Evolutionary conservation across 1,140 invertebrate genomes (phyloP).

Genomic region (Listronotus oregonensis): DNA sequence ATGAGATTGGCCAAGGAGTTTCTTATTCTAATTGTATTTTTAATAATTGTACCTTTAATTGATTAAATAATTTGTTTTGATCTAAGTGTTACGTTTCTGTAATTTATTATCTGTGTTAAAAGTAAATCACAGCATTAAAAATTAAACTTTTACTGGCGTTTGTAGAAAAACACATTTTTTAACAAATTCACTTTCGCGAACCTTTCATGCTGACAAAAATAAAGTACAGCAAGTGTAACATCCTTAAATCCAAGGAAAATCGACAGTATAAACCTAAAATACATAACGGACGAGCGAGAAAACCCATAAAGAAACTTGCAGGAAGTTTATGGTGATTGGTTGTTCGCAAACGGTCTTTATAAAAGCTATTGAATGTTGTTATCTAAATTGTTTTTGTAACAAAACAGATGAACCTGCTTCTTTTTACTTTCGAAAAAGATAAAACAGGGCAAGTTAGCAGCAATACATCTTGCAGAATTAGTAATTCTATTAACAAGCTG

Average conservation of each 20-base stretch:
- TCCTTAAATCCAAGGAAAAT: conserved; percentile 3
- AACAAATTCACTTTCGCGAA: no score
- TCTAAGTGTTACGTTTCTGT: no score
- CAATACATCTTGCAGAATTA: no score
- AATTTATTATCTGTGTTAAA: no score
- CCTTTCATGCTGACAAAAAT: not conserved
- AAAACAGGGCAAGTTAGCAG: not conserved
- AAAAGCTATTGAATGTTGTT: conserved; percentile 16
- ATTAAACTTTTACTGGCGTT: no score
- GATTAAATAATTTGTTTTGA: no score
- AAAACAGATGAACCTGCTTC: conserved; percentile 3
- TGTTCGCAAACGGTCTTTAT: conserved; percentile 8
- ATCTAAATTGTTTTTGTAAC: conserved; percentile 14
- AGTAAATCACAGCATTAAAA: no score
- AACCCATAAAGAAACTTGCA: conserved; percentile 18
- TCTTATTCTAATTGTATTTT: no score
- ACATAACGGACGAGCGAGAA: not conserved
- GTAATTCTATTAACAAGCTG: no score
- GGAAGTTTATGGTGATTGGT: conserved; percentile 23
- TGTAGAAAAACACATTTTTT: no score
- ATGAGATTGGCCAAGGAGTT: no score
- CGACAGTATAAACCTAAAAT: not conserved
- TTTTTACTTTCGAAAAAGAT: not conserved
- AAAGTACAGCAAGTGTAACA: conserved; percentile 1
- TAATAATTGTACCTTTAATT: no score